Evolutionary conservation across 1,140 invertebrate genomes (phyloP).

Genomic region (Brachionus rubens): DNA sequence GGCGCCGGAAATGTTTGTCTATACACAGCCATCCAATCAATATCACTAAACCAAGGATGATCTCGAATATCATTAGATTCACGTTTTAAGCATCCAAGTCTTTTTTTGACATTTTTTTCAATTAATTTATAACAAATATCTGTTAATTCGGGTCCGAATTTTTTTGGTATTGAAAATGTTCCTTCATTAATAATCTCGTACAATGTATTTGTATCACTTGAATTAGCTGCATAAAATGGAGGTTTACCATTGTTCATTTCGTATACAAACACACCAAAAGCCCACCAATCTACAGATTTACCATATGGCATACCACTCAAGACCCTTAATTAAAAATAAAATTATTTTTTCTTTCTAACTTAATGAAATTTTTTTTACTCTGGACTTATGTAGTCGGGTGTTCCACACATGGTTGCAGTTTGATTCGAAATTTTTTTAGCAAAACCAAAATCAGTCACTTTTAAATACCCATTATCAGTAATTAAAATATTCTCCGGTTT

Average conservation of each 20-base stretch:
- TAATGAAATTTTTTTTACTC: slow-evolving; percentile 5
- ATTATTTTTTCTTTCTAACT: not conserved
- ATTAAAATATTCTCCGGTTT: slow-evolving; percentile 48
- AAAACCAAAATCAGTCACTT: slow-evolving; percentile 51
- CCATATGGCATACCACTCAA: slow-evolving; percentile 27
- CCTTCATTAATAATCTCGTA: slow-evolving; percentile 48
- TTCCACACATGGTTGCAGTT: slow-evolving; percentile 51
- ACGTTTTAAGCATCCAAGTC: slow-evolving; percentile 6
- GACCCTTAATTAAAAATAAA: slow-evolving; percentile 48
- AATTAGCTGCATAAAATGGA: slow-evolving; percentile 71
- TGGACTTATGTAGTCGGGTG: slow-evolving; percentile 50
- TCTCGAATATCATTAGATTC: not conserved
- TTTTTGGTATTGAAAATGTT: not conserved
- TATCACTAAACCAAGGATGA: slow-evolving; percentile 18
- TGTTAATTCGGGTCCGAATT: not conserved
- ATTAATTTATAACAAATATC: slow-evolving; percentile 1
- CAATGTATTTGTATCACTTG: slow-evolving; percentile 47
- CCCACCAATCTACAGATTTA: slow-evolving; percentile 46
- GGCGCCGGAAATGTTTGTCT: not conserved
- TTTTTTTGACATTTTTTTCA: not conserved
- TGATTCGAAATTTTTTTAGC: slow-evolving; percentile 50
- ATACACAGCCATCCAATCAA: slow-evolving; percentile 28
- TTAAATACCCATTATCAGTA: slow-evolving; percentile 45
- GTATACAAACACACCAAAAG: slow-evolving; percentile 64
- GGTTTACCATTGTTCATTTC: slow-evolving; percentile 63